Conservation (phyloP, 2,113 vertebrate species). For the Saguinus midas region DNA sequence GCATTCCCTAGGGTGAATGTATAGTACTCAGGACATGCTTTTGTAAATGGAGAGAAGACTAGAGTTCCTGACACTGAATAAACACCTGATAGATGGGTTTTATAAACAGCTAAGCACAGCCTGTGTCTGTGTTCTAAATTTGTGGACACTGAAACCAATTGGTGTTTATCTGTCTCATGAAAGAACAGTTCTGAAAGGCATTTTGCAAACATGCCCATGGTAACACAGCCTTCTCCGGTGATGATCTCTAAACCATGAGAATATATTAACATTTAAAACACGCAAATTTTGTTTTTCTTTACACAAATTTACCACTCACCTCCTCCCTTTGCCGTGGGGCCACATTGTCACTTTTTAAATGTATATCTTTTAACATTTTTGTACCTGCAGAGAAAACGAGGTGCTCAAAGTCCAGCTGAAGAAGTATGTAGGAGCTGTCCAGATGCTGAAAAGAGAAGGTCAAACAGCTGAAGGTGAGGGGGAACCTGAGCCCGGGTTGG, state of each 20-base stretch:
- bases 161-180: neutral
- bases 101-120: neutral
- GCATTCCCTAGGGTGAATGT: neutral
- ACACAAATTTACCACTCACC: neutral
- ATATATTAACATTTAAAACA: neutral
- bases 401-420: constrained; percentile 99
- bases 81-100: neutral
- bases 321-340: neutral
- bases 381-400: constrained; percentile 93
- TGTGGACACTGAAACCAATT: neutral
- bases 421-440: constrained; percentile 99
- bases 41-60: neutral
- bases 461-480: constrained; percentile 91
- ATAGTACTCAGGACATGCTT: neutral
- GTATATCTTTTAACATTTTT: constrained; percentile 44
- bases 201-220: neutral
- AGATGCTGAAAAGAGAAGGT: constrained; percentile 99
- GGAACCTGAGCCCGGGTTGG: rapidly evolving
- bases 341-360: constrained; percentile 39
- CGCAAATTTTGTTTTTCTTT: constrained; percentile 39
- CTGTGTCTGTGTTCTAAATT: neutral
- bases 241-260: neutral
- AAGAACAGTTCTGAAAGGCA: neutral
- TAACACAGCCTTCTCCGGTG: neutral
- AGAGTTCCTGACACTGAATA: neutral